Conservation (phyloP, 1,140 invertebrate genomes). For the Riptortus pedestris region DNA sequence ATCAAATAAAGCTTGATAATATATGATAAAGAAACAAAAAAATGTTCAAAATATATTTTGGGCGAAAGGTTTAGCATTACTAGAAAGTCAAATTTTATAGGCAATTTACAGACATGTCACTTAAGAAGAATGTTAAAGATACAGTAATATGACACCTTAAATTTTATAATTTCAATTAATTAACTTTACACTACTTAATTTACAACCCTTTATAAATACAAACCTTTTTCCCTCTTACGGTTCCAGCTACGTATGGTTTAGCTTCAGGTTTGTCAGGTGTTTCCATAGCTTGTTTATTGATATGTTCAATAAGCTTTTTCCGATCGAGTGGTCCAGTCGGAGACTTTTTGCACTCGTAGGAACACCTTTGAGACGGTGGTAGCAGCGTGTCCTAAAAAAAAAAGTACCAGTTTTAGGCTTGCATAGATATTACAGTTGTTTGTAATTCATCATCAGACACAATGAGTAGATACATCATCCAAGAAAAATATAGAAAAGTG, state of each 20-base stretch:
- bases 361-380: conserved; percentile 88
- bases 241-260: conserved; percentile 84
- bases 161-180: no score
- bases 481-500: no score
- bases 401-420: not conserved
- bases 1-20: no score
- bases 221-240: conserved; percentile 81
- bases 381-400: conserved; percentile 78
- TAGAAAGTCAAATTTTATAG: no score
- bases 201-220: no score
- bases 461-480: no score
- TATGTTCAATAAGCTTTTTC: conserved; percentile 92
- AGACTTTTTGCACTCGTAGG: conserved; percentile 88
- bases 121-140: no score
- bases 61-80: no score
- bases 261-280: conserved; percentile 94
- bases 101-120: no score
- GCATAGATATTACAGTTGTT: not conserved
- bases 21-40: no score
- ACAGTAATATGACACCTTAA: no score
- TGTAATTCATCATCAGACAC: not conserved
- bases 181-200: not conserved
- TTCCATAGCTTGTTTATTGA: conserved; percentile 93
- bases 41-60: no score
- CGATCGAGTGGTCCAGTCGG: conserved; percentile 91